Base-by-base conservation (phyloP, 2,888 invertebrate genomes). In the Sycophila texana region DNA sequence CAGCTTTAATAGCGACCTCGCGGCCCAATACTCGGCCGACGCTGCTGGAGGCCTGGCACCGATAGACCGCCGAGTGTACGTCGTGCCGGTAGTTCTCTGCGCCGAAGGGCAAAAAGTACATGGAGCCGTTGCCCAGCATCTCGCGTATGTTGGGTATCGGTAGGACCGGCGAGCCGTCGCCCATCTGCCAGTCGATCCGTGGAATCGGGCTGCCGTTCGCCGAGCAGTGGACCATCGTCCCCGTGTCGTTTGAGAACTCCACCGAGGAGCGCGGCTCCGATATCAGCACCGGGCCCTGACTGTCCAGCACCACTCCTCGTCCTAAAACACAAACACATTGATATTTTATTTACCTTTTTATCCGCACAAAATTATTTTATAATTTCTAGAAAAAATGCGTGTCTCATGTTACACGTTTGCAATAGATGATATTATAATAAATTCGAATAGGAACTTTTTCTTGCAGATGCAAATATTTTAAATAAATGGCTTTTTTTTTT, bases 1-100 rank as follows among this genome's bases (percentile, higher is more conserved):
- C 97, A 87, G 97, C 97, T 91, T 96, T 95, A 79, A 97, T 95
- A 88, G 95, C 95, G 84, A 97, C 95, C 89, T 96, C 96, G 85
- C 96, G 94, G 86, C 97, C 97, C 85, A 97, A 92, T 71, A 97
- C 93, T 74, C 93, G 93, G 55, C 96, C 96, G 79, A 95, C 94
- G 83, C 93, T 91, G 91, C 95, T 96, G 85, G 90, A 90, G 2
- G 90, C 90, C 84, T 90, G 89, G 84, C 93, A 94, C 88, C 96
- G 93, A 92, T 98, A 98, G 79, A 94, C 94, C 84, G 96, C 94
- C 70, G 96, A 93, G 91, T 98, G 98, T 75, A 97, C 94, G 89
- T 97, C 96, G 86, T 96, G 94, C 68, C 96, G 93, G 91, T 95
- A 97, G 85, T 93, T 93, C 85, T 95, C 95, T 71, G 94, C 95